Evolutionary conservation across 2,888 invertebrate species (phyloP).

Genomic region (Pristionchus entomophagus): DNA sequence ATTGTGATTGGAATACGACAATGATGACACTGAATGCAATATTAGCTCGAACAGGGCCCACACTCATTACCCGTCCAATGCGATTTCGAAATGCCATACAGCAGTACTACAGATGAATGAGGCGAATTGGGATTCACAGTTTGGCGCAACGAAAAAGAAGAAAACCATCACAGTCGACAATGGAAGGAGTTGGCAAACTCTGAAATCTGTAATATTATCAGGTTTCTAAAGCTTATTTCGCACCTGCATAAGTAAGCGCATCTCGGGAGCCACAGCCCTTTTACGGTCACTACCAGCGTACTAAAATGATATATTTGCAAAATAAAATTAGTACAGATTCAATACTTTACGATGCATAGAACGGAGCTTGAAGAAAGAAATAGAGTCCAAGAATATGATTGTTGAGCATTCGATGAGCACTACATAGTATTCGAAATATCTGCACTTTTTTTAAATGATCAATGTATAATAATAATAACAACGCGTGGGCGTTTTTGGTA

Average conservation of each 20-base stretch:
- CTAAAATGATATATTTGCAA: background rate
- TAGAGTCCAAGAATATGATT: background rate
- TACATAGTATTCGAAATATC: conserved; percentile 2
- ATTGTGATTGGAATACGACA: no score
- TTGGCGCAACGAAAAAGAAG: conserved; percentile 9
- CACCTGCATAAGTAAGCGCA: background rate
- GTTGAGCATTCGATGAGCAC: background rate
- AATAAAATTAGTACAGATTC: background rate
- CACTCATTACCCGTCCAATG: background rate
- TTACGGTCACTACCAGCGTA: background rate
- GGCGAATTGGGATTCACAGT: background rate
- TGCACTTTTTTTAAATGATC: no score
- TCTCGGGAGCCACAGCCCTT: background rate
- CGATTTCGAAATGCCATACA: conserved; percentile 1
- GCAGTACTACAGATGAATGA: background rate
- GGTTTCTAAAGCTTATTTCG: no score
- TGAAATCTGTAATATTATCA: background rate
- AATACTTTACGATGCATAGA: background rate
- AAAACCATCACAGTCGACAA: background rate
- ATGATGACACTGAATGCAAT: no score
- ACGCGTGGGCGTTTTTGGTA: no score
- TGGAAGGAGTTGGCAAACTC: conserved; percentile 14
- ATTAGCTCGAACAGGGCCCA: no score
- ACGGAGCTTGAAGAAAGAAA: background rate
- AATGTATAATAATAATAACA: no score